Conservation (phyloP, 2,113 vertebrate species). For the Apodemus sylvaticus region DNA sequence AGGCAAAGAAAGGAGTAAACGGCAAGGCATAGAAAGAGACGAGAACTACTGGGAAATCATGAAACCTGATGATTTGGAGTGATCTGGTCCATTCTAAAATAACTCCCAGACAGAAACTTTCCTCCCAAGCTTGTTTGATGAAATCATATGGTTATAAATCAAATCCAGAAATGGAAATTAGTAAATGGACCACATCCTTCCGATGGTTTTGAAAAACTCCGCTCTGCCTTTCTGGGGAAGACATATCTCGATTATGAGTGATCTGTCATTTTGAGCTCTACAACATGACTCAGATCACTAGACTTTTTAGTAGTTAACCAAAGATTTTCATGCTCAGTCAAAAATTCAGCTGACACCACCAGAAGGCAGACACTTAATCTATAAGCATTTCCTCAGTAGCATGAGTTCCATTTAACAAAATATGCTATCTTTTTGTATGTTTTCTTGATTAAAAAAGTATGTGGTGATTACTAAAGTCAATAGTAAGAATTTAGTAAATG, state of each 20-base stretch:
- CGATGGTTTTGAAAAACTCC: conserved; percentile 81
- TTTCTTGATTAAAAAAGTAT: background rate
- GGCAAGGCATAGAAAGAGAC: conserved; percentile 62
- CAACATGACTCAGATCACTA: conserved; percentile 46
- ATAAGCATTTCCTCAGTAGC: background rate
- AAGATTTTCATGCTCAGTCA: conserved; percentile 27
- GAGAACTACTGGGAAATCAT: conserved; percentile 82
- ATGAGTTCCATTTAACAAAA: background rate
- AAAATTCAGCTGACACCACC: conserved; percentile 41
- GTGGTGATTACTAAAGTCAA: background rate
- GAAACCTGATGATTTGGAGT: conserved; percentile 80
- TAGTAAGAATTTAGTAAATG: conserved; percentile 3
- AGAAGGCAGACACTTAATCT: conserved; percentile 10
- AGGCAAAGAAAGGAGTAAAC: conserved; percentile 42
- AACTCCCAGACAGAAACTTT: conserved; percentile 79
- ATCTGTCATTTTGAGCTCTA: conserved; percentile 74
- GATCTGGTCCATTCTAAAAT: conserved; percentile 80
- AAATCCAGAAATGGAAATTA: conserved; percentile 83
- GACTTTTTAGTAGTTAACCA: conserved; percentile 54
- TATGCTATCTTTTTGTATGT: background rate
- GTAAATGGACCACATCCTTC: conserved; percentile 72
- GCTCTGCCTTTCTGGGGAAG: conserved; percentile 59
- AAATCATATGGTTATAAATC: conserved; percentile 86
- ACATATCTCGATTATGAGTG: conserved; percentile 75
- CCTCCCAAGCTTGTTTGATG: conserved; percentile 79